Evolutionary conservation across 1,140 invertebrate genomes (phyloP).

Genomic region (Tetramorium parvispinum): DNA sequence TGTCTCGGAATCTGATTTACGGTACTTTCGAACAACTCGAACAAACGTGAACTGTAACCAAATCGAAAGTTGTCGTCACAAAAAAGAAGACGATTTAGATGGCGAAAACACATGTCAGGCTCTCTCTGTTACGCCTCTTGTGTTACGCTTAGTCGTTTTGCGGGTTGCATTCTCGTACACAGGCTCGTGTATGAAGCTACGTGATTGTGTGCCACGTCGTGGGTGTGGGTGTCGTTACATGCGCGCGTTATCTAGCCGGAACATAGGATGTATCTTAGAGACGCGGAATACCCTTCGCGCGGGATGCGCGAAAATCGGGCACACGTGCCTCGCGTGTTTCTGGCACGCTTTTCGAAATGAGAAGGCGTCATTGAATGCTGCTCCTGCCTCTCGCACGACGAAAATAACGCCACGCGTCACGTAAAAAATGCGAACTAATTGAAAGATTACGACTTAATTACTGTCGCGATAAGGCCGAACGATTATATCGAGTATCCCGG

Average conservation of each 20-base stretch:
- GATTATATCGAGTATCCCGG: not conserved
- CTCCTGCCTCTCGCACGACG: not conserved
- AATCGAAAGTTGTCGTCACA: constrained; percentile 12
- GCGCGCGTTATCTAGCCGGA: constrained; percentile 33
- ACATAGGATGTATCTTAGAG: constrained; percentile 28
- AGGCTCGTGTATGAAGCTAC: constrained; percentile 18
- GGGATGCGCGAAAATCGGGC: not conserved
- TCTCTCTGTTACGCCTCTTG: too few relatives aligned
- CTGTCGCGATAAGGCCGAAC: not conserved
- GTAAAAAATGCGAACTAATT: not conserved
- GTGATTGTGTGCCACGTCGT: not conserved
- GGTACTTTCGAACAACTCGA: not conserved
- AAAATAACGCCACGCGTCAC: not conserved
- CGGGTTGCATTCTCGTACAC: constrained; percentile 49
- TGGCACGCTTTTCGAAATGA: constrained; percentile 20
- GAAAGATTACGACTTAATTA: not conserved
- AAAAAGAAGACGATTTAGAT: constrained; percentile 41
- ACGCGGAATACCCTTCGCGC: not conserved
- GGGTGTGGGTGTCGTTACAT: constrained; percentile 6
- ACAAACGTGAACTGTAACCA: not conserved
- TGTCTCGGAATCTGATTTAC: constrained; percentile 9
- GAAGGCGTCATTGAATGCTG: not conserved
- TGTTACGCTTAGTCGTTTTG: constrained; percentile 39
- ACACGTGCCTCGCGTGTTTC: constrained; percentile 14
- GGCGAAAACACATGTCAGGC: constrained; percentile 53